Base-by-base conservation (phyloP, 2,888 invertebrate genomes). In the Synanthedon tipuliformis region DNA sequence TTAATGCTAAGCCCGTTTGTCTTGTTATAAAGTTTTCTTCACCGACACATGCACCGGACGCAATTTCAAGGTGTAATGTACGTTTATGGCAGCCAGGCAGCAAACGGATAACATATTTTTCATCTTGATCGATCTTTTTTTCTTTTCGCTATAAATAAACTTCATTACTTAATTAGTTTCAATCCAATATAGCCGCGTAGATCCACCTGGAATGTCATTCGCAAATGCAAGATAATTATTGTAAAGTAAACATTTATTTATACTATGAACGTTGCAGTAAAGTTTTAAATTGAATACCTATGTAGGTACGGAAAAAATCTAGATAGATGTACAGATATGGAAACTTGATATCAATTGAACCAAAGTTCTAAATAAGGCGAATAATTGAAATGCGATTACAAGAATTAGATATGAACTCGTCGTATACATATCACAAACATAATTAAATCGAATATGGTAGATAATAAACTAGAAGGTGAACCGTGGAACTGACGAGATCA, bases 341-440 rank as follows among this genome's bases (percentile, higher is more conserved):
- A 34, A 34, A 34, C 34, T 34, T 34, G 34, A 34, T 10, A 49
- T 49, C 23, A 68, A 66, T 64, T 75, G 73, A 78, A 69, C 78
- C 75, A 76, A 34, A 57, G 53, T 61, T 50, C 78, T 75, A 71
- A 72, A 79, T 74, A 79, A 62, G 75, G 78, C 51, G 57, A 56
- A 59, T 67, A 68, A 63, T 65, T 60, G 55, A 63, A 57, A 64
- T 57, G 66, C 66, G 63, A 57, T 57, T 59, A 72, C 74, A 75
- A 73, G 59, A 69, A 70, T 68, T 65, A 63, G 62, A 64, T 64
- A 61, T 64, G 65, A 66, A 62, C 64, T 64, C 68, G 61, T 68
- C 68, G 61, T 67, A 51, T 50, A 56, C 10, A 34, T 34, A 34
- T 34, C 34, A 10, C 10, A 34, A 34, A 34, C 34, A 78, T 73